Evolutionary conservation across 1,140 invertebrate genomes (phyloP).

Genomic region (Chionoecetes opilio): DNA sequence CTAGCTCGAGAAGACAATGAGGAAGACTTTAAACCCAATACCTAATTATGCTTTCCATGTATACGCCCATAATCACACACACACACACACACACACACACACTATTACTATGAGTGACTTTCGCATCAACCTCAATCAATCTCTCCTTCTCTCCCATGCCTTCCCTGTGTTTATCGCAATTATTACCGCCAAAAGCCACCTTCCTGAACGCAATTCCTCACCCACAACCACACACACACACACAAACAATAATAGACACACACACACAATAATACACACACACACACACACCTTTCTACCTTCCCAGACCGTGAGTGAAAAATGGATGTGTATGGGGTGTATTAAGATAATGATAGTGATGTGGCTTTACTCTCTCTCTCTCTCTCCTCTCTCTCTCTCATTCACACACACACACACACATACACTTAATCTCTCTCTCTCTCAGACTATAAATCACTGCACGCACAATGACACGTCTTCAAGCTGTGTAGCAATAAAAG

Average conservation of each 20-base stretch:
- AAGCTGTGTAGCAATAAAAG: too few relatives aligned
- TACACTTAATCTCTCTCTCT: background rate
- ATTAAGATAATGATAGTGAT: background rate
- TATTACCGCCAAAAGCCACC: too few relatives aligned
- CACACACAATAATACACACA: constrained; percentile 22
- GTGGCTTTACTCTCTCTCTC: constrained; percentile 25
- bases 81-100: background rate
- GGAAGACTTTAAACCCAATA: too few relatives aligned
- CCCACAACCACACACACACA: constrained; percentile 18
- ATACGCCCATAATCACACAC: too few relatives aligned
- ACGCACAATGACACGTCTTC: too few relatives aligned
- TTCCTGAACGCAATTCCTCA: background rate
- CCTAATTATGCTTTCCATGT: too few relatives aligned
- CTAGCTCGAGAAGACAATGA: too few relatives aligned
- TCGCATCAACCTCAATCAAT: background rate
- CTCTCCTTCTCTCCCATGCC: constrained; percentile 1
- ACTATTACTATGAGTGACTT: too few relatives aligned
- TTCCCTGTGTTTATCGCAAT: background rate
- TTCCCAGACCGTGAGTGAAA: background rate
- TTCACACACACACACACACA: too few relatives aligned
- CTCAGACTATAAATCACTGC: background rate
- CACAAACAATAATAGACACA: too few relatives aligned
- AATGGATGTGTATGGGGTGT: background rate
- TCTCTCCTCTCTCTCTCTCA: constrained; percentile 23
- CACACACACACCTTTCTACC: constrained; percentile 5